A percentile compares a stretch with the other conserved stretches of the same genome.
phyloP scores from a whole-genome alignment of 92 coral and sea anemone species.

The Heliopora coerulea region DNA sequence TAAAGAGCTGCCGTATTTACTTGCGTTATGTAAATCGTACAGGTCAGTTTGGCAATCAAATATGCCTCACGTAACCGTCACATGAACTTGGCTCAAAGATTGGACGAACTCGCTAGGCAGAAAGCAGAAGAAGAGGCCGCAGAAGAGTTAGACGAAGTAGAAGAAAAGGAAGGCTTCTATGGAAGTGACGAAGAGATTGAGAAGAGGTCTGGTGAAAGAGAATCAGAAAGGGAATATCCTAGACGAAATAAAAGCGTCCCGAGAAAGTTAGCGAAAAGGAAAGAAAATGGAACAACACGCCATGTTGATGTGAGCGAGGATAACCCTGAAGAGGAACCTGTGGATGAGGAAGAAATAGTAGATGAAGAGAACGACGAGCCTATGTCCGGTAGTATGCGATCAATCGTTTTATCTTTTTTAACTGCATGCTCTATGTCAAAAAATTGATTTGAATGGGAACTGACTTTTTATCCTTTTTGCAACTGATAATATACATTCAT shows the following conservation, averaged over 20 bases:
- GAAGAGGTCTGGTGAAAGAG: neutral
- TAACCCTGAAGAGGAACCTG: slow-evolving; percentile 34
- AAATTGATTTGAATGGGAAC: too few species aligned
- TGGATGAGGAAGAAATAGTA: slow-evolving; percentile 31
- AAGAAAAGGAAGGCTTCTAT: slow-evolving; percentile 41
- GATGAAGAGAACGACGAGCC: slow-evolving; percentile 44
- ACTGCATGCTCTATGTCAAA: too few species aligned
- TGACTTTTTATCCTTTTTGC: too few species aligned
- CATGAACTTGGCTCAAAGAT: slow-evolving; percentile 89
- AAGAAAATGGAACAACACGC: slow-evolving; percentile 13
- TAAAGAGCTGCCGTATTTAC: too few species aligned
- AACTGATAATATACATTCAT: too few species aligned
- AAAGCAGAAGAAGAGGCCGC: slow-evolving; percentile 88
- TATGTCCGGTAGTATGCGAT: too few species aligned
- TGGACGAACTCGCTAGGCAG: slow-evolving; percentile 70
- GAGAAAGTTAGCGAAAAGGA: neutral
- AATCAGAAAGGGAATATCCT: neutral
- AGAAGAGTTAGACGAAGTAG: slow-evolving; percentile 39
- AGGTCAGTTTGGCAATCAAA: slow-evolving; percentile 96
- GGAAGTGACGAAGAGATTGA: slow-evolving; percentile 34
- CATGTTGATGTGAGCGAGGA: neutral
- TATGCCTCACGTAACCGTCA: slow-evolving; percentile 85
- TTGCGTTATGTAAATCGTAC: neutral
- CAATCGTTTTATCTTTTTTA: too few species aligned
- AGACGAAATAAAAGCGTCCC: slow-evolving; percentile 1